A percentile compares a stretch with the other conserved stretches of the same genome.
Evolutionary conservation across 1,140 invertebrate species (phyloP).

Genomic region (Myzus persicae): DNA sequence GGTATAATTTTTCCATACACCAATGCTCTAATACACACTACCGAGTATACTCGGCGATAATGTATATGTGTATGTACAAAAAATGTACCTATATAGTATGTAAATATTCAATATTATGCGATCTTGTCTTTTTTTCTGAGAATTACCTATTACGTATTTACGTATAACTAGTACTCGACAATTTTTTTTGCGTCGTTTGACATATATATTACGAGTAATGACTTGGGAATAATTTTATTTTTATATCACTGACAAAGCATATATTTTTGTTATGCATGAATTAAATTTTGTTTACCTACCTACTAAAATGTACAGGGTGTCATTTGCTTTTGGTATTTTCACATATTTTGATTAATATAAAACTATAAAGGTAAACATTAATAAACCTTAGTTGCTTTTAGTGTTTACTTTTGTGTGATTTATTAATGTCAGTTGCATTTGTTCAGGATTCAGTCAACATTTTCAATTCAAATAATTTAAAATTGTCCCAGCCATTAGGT

Average conservation of each 20-base stretch:
- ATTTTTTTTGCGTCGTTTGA: background rate
- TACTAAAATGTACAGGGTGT: background rate
- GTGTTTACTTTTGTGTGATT: background rate
- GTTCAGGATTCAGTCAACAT: background rate
- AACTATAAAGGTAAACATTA: background rate
- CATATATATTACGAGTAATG: background rate
- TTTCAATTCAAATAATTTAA: background rate
- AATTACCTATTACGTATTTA: background rate
- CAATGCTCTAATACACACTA: background rate
- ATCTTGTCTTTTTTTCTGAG: background rate
- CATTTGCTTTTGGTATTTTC: background rate
- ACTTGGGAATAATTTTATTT: background rate
- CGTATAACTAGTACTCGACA: background rate
- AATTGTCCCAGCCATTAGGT: background rate
- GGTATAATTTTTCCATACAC: background rate
- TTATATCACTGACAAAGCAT: background rate
- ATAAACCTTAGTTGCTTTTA: background rate
- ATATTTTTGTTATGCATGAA: background rate
- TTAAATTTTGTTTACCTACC: background rate
- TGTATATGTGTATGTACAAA: background rate
- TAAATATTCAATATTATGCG: background rate
- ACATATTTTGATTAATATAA: background rate
- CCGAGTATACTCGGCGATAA: background rate
- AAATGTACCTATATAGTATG: background rate
- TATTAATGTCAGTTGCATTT: background rate